Conservation (phyloP, 2,888 invertebrate species). For the Lycaena phlaeas region DNA sequence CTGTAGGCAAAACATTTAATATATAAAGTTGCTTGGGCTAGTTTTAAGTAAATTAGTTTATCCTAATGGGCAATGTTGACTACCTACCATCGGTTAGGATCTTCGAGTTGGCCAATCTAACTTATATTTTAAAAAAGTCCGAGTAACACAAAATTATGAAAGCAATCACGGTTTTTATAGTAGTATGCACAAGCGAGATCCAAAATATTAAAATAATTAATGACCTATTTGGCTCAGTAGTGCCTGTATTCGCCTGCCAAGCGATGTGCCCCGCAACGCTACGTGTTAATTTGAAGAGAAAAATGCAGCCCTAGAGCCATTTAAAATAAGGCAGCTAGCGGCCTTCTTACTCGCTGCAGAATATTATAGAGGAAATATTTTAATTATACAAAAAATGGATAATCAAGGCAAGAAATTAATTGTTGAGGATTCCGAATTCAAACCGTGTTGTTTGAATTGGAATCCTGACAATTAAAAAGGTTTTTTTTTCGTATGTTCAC, state of each 20-base stretch:
- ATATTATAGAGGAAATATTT: neutral
- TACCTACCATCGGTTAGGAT: too few species aligned
- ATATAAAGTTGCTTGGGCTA: too few species aligned
- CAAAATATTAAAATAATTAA: conserved; percentile 24
- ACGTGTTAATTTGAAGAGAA: conserved; percentile 11
- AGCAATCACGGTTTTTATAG: neutral
- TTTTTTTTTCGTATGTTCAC: too few species aligned
- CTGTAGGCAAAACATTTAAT: too few species aligned
- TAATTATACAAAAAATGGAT: neutral
- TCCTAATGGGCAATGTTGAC: too few species aligned
- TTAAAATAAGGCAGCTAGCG: conserved; percentile 1
- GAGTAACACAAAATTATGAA: neutral
- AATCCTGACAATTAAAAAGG: too few species aligned
- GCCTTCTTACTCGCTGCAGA: neutral
- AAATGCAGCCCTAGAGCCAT: conserved; percentile 7
- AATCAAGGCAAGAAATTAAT: too few species aligned
- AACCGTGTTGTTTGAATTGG: too few species aligned
- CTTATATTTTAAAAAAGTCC: too few species aligned
- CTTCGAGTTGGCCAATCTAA: too few species aligned
- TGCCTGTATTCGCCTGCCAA: conserved; percentile 20
- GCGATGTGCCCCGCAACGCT: conserved; percentile 10
- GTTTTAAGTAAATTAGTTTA: too few species aligned
- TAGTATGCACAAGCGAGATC: conserved; percentile 10
- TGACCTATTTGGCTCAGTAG: conserved; percentile 22
- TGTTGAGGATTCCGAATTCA: too few species aligned